Conservation (phyloP, 2,888 invertebrate genomes). For the Drosophila macrospina region DNA sequence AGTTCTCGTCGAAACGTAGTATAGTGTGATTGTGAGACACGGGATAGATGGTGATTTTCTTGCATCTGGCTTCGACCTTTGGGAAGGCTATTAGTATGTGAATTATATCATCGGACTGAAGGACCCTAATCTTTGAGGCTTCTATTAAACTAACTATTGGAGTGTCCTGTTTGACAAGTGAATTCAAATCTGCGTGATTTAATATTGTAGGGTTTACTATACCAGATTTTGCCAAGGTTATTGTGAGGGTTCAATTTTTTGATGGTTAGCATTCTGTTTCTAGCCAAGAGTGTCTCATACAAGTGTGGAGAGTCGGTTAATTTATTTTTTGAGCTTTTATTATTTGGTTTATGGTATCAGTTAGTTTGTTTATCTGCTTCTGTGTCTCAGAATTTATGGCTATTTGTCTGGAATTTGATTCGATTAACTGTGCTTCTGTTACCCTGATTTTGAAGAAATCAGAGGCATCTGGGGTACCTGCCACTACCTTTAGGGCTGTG, state of each 20-base stretch:
- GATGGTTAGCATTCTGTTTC: not conserved
- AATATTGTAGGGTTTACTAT: not conserved
- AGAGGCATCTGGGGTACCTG: not conserved
- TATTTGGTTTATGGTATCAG: not conserved
- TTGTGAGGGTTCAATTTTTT: not conserved
- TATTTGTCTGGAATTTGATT: not conserved
- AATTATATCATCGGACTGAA: too few species aligned
- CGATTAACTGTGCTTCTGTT: not conserved
- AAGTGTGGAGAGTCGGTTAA: too few species aligned
- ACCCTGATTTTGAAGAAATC: not conserved
- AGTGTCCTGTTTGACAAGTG: too few species aligned
- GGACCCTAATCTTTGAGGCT: too few species aligned
- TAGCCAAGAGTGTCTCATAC: not conserved
- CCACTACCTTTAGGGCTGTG: not conserved
- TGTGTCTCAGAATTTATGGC: not conserved
- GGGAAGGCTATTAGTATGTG: too few species aligned
- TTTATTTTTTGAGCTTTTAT: not conserved
- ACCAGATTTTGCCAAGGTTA: not conserved
- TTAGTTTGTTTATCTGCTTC: not conserved
- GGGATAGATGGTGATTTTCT: too few species aligned
- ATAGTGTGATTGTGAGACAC: slow-evolving; percentile 4
- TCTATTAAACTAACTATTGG: too few species aligned
- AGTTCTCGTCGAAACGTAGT: slow-evolving; percentile 21
- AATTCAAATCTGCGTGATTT: too few species aligned
- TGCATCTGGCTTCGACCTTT: too few species aligned